These are phyloP conservation scores for Pantelozetes paolii DNA, from an alignment of 2,888 invertebrate genomes.

Conservation along the genomic window DNA sequence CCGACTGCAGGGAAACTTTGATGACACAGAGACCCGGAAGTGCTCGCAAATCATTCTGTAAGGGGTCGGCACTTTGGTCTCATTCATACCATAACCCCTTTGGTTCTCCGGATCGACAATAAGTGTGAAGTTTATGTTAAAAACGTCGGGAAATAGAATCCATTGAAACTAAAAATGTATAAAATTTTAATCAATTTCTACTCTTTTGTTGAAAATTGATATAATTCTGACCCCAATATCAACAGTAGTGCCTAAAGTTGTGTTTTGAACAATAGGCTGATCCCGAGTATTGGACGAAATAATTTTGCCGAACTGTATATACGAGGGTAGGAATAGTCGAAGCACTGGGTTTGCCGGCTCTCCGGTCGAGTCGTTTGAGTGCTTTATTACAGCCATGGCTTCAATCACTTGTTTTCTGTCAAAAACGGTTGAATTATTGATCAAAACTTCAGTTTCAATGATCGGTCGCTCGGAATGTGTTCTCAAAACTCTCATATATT, in stretches of 20 bases:
- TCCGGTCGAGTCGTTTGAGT: constrained; percentile 43
- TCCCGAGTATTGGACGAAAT: constrained; percentile 43
- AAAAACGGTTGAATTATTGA: constrained; percentile 30
- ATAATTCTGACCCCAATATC: constrained; percentile 45
- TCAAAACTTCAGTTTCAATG: constrained; percentile 33
- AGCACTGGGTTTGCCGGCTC: constrained; percentile 45
- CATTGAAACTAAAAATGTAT: constrained; percentile 44
- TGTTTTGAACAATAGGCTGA: constrained; percentile 42
- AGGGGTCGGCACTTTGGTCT: constrained; percentile 45
- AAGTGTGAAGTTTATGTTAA: constrained; percentile 45
- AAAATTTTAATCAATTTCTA: background rate
- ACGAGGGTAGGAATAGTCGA: constrained; percentile 46
- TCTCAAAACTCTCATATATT: constrained; percentile 44
- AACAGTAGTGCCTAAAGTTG: constrained; percentile 42
- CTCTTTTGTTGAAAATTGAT: constrained; percentile 10
- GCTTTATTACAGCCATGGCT: constrained; percentile 29
- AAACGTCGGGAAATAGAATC: constrained; percentile 46
- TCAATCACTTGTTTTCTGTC: constrained; percentile 32
- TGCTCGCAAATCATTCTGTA: constrained; percentile 46
- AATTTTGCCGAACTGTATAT: constrained; percentile 43
- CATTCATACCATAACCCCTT: constrained; percentile 46
- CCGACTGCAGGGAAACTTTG: constrained; percentile 38
- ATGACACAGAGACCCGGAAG: constrained; percentile 23
- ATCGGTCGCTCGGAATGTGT: constrained; percentile 21
- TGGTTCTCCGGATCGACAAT: constrained; percentile 47